Percentiles rank a stretch among this genome's conserved stretches.
Conservation (phyloP, 2,888 invertebrate genomes). For the Trissonchulus latispiculum region DNA sequence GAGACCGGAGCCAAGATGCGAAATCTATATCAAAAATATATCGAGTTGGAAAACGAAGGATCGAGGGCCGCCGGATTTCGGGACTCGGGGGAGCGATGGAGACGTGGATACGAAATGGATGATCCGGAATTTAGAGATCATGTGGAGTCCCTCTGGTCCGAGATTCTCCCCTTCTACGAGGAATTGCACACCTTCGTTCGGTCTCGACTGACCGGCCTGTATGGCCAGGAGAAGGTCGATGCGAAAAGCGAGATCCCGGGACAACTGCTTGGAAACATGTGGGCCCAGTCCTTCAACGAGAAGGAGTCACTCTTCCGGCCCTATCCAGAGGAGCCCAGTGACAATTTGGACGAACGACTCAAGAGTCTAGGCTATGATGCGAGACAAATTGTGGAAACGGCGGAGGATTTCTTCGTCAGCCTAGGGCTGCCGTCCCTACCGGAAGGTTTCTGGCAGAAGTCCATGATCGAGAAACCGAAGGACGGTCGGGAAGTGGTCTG, state of each 20-base stretch:
- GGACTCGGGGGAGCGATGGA: neutral
- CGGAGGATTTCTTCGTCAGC: conserved; percentile 37
- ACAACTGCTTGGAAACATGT: conserved; percentile 31
- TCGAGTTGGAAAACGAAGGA: neutral
- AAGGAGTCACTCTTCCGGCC: neutral
- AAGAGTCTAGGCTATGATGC: conserved; percentile 27
- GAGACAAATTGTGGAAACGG: conserved; percentile 23
- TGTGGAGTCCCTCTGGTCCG: neutral
- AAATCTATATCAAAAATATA: conserved; percentile 28
- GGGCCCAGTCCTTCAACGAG: conserved; percentile 36
- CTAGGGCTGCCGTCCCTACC: conserved; percentile 41
- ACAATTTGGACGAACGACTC: neutral
- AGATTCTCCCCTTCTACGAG: conserved; percentile 25
- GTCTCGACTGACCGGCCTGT: conserved; percentile 23
- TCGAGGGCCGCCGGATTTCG: neutral
- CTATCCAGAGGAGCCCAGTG: neutral
- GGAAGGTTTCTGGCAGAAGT: conserved; percentile 29
- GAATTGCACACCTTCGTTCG: conserved; percentile 29
- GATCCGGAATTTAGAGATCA: neutral
- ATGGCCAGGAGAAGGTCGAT: conserved; percentile 21
- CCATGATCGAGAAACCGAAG: neutral
- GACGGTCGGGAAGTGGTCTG: conserved; percentile 29
- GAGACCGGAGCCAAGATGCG: conserved; percentile 39
- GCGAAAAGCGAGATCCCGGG: conserved; percentile 22
- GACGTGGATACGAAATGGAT: neutral